These are phyloP conservation scores for Pseudolaguvia tuberculata DNA, from an alignment of 2,113 vertebrate genomes.

Conservation along the genomic window DNA sequence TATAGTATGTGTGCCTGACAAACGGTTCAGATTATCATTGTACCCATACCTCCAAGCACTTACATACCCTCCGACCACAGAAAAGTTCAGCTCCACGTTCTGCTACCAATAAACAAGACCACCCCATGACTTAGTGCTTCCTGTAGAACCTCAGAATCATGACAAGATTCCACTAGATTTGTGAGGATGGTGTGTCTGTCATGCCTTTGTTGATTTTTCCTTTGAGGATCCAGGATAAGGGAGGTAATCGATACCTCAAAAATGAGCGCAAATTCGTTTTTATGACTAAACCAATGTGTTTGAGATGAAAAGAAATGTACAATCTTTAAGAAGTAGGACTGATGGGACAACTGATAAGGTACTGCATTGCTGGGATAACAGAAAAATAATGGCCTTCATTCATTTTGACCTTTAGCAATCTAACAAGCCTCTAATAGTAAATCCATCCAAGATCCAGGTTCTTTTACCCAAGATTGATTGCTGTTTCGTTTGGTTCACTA, in stretches of 20 bases:
- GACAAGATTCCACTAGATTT: not conserved
- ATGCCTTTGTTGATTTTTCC: not conserved
- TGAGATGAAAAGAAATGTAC: constrained; percentile 6
- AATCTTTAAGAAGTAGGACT: not conserved
- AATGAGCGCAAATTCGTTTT: not conserved
- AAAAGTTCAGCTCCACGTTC: constrained; percentile 19
- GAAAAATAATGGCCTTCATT: constrained; percentile 36
- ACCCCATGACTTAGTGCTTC: not conserved
- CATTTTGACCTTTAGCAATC: constrained; percentile 47
- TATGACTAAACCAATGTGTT: not conserved
- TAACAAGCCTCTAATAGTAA: constrained; percentile 32
- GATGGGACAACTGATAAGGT: constrained; percentile 3
- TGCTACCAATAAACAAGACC: constrained; percentile 33
- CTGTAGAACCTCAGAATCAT: not conserved
- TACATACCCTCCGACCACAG: constrained; percentile 41
- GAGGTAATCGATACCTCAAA: not conserved
- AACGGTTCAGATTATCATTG: constrained; percentile 15
- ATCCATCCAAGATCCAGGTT: constrained; percentile 40
- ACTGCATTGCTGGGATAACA: constrained; percentile 4
- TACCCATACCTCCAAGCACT: constrained; percentile 38
- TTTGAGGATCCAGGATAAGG: not conserved
- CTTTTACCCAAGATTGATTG: constrained; percentile 28
- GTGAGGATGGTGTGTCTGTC: not conserved
- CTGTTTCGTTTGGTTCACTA: constrained; percentile 35
- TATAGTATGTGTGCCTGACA: constrained; percentile 34